Conservation (phyloP, 2,888 invertebrate species). For the Iselma pallidipennis region DNA sequence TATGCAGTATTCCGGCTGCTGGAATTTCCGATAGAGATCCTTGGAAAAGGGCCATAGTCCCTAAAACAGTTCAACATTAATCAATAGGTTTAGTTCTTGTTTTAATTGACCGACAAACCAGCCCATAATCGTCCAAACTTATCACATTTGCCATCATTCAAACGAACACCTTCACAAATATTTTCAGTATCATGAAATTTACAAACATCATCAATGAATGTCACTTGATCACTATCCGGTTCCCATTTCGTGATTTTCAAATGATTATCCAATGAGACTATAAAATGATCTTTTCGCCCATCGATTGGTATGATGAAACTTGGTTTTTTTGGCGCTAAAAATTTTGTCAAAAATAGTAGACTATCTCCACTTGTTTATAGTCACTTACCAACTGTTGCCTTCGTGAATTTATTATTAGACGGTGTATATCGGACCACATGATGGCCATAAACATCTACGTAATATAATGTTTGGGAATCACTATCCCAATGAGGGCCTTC, state of each 20-base stretch:
- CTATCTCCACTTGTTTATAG: no score
- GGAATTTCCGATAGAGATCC: neutral
- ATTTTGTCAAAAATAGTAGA: conserved; percentile 18
- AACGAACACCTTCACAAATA: conserved; percentile 62
- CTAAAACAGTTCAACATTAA: neutral
- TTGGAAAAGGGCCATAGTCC: conserved; percentile 57
- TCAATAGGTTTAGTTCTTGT: no score
- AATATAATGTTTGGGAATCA: conserved; percentile 64
- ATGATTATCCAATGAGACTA: conserved; percentile 64
- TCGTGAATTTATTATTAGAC: conserved; percentile 25
- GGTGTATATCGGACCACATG: conserved; percentile 27
- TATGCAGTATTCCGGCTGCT: conserved; percentile 53
- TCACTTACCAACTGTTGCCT: conserved; percentile 20
- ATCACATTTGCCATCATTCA: conserved; percentile 83
- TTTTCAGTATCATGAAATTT: conserved; percentile 64
- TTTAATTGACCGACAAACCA: conserved; percentile 52
- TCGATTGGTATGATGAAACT: conserved; percentile 68
- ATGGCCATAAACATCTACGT: conserved; percentile 62
- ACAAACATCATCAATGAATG: conserved; percentile 57
- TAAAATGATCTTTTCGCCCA: conserved; percentile 63
- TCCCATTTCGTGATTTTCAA: conserved; percentile 68
- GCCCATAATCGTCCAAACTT: conserved; percentile 73
- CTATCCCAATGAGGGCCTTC: conserved; percentile 77
- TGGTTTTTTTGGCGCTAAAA: conserved; percentile 37
- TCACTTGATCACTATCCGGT: conserved; percentile 59